These are phyloP conservation scores for Oryzias dopingdopingensis DNA, from an alignment of 2,797 vertebrate species.

Conservation along the genomic window DNA sequence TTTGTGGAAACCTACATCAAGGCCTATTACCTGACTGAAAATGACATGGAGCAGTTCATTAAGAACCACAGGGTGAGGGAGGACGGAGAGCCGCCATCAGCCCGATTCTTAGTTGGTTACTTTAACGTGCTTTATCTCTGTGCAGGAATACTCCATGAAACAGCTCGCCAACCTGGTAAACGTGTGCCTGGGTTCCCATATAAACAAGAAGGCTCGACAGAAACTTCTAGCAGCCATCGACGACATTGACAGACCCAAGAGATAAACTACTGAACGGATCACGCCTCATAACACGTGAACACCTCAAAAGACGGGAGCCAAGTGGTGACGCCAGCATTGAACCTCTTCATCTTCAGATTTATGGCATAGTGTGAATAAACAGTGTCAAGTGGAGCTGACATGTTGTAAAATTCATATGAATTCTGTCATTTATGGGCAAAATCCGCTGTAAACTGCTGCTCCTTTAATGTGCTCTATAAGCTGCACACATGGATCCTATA, in stretches of 20 bases:
- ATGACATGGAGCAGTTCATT: slow-evolving; percentile 98
- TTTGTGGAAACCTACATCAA: slow-evolving; percentile 99
- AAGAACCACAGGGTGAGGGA: slow-evolving; percentile 90
- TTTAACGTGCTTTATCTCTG: neutral
- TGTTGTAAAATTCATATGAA: slow-evolving; percentile 1
- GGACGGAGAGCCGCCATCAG: accelerated
- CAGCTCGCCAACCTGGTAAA: slow-evolving; percentile 96
- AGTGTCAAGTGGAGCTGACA: slow-evolving; percentile 1
- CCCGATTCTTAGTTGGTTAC: neutral
- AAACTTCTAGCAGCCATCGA: slow-evolving; percentile 95
- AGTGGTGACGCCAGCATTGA: slow-evolving; percentile 18
- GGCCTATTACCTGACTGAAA: slow-evolving; percentile 97
- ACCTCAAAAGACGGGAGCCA: slow-evolving; percentile 7
- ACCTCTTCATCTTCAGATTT: slow-evolving; percentile 37
- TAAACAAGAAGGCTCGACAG: slow-evolving; percentile 98
- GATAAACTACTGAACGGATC: slow-evolving; percentile 76
- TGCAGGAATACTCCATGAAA: slow-evolving; percentile 96
- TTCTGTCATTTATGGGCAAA: slow-evolving; percentile 9
- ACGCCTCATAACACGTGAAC: neutral
- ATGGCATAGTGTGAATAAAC: neutral
- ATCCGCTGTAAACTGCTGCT: slow-evolving; percentile 1
- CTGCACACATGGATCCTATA: neutral
- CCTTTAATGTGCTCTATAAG: slow-evolving; percentile 15
- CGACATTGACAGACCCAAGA: slow-evolving; percentile 94
- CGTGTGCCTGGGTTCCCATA: slow-evolving; percentile 95